Conservation (phyloP, 2,888 invertebrate species). For the Leptopilina drosophilae region DNA sequence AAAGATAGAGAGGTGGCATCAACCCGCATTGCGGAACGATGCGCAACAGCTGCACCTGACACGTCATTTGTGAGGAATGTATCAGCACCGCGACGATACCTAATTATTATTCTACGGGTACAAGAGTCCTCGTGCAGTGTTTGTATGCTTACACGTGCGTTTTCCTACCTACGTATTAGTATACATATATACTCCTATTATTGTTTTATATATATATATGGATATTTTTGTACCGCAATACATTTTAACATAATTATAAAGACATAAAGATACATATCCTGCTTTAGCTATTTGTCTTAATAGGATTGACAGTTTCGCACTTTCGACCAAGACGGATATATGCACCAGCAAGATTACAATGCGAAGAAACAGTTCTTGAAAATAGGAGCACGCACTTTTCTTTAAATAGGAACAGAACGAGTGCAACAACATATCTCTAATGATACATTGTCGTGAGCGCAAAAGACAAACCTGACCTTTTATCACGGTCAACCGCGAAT, state of each 20-base stretch:
- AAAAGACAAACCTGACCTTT: constrained; percentile 14
- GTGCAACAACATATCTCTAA: background rate
- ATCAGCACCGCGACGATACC: constrained; percentile 67
- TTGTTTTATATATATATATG: no score
- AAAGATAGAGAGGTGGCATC: constrained; percentile 43
- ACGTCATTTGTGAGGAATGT: constrained; percentile 73
- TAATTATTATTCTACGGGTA: constrained; percentile 72
- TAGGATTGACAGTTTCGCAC: constrained; percentile 5
- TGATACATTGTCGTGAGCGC: constrained; percentile 1
- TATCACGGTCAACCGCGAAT: constrained; percentile 26
- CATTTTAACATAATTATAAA: no score
- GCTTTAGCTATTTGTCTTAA: constrained; percentile 48
- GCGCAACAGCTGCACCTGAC: constrained; percentile 73
- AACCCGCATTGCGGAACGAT: constrained; percentile 59
- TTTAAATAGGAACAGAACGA: background rate
- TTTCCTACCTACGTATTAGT: constrained; percentile 50
- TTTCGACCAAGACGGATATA: constrained; percentile 18
- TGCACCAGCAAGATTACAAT: background rate
- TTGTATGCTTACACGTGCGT: constrained; percentile 54
- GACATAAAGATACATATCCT: constrained; percentile 39
- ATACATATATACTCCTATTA: constrained; percentile 10
- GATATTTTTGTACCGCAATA: no score
- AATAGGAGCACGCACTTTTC: background rate
- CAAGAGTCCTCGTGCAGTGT: constrained; percentile 55
- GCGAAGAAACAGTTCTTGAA: constrained; percentile 32